Base-by-base conservation (phyloP, 2,113 vertebrate species). In the Glareola pratincola region DNA sequence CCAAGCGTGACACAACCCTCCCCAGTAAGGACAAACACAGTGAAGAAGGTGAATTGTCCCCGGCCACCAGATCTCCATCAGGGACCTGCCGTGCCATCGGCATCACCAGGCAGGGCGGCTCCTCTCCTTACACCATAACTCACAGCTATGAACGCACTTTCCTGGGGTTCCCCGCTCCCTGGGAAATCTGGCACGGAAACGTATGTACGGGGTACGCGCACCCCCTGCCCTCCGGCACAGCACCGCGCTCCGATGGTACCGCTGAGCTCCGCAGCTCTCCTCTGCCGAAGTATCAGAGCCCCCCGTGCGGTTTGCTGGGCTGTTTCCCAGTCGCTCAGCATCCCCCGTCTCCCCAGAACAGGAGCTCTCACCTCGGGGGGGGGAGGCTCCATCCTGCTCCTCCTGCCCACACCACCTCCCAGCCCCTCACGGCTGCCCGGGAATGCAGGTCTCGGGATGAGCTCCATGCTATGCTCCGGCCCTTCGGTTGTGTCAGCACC, bases 151-250 rank as follows among this genome's bases (percentile, higher is more conserved):
- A 85, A 47, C 45, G 53, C 60, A 74, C 41, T 41, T 83, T 68
- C 51, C 3, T 1, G 6, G 51, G 50, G 27, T 24, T 95, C 26
- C 45, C 34, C 54, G 47, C 17, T 69, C 78, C 54, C 67, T 24
- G 62, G 56, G 66, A 72, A 50, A 50, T 13, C 76, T 3, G 0
- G 51, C 51, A 77, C 11, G 4, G 67, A 73, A 29, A 18, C 4
- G 1, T 37, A 21, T 1, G 3, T 39, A 13, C 0, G 4, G 43
- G 48, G 71, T 27, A 60, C 0, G 0, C 9, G 48, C 29, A 8
- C 0, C 0, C 3, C 36, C 80, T 73, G 69, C 26, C 34, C 81
- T 23, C 29, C 0, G 0, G 43, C 85, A 63, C 60, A 43, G 76
- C 47, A 24, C 72, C 15, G 0, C 0, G 5, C 69, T 41, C 30